A percentile compares a stretch with the other conserved stretches of the same genome.
These are phyloP conservation scores for Dexiosoma caninum DNA, from an alignment of 2,888 invertebrate species.

Conservation along the genomic window DNA sequence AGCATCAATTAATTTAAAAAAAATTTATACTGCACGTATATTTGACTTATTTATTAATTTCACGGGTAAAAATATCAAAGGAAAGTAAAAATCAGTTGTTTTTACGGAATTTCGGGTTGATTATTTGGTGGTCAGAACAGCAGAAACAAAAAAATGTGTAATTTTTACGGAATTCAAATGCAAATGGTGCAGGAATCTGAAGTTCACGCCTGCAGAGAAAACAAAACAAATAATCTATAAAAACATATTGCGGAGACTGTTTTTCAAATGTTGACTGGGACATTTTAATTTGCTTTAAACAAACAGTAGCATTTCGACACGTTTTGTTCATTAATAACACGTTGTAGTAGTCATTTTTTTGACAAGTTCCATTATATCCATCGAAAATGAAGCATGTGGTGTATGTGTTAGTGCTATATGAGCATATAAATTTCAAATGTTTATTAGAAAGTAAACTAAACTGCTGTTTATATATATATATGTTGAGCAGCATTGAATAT, in stretches of 20 bases:
- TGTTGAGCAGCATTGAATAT: conserved; percentile 10
- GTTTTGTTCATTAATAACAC: not conserved
- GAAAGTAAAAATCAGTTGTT: too few species aligned
- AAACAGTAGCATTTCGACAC: not conserved
- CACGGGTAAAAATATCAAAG: too few species aligned
- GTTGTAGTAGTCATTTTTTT: not conserved
- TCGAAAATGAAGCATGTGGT: not conserved
- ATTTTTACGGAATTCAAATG: too few species aligned
- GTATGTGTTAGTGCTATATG: not conserved
- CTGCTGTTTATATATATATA: conserved; percentile 15
- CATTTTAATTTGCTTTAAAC: not conserved
- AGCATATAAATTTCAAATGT: conserved; percentile 2
- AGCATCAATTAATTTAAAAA: too few species aligned
- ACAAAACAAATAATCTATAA: not conserved
- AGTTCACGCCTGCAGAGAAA: too few species aligned
- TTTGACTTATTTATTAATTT: too few species aligned
- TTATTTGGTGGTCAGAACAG: too few species aligned
- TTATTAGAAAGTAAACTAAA: conserved; percentile 26
- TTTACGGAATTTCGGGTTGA: too few species aligned
- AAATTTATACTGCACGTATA: too few species aligned
- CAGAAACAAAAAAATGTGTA: too few species aligned
- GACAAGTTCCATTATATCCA: not conserved
- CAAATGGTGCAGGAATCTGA: too few species aligned
- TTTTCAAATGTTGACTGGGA: not conserved
- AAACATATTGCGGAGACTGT: too few species aligned